phyloP scores from a whole-genome alignment of 2,113 vertebrate genomes.

The Ceratotherium simum region DNA sequence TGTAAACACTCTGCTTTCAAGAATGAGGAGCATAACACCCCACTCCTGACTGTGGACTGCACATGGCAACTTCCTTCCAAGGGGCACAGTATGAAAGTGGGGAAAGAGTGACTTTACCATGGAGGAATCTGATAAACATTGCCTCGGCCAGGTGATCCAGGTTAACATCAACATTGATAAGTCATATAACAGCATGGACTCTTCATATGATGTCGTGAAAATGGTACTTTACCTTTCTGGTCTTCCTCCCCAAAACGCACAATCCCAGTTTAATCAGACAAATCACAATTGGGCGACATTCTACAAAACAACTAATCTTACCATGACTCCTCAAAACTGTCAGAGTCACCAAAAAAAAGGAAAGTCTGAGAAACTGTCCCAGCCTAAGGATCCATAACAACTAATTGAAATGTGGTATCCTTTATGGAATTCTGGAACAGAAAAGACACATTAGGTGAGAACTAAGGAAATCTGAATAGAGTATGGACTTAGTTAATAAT shows the following conservation, averaged over 20 bases:
- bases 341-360: background rate
- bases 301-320: background rate
- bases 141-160: background rate
- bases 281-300: background rate
- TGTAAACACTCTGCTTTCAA: too few species aligned
- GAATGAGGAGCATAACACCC: background rate
- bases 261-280: background rate
- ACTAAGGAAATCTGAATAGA: background rate
- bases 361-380: background rate
- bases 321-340: background rate
- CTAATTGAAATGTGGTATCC: background rate
- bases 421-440: background rate
- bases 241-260: background rate
- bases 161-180: background rate
- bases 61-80: background rate
- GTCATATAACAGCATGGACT: background rate
- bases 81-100: too few species aligned
- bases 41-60: background rate
- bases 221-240: background rate
- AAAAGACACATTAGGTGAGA: background rate
- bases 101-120: background rate
- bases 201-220: background rate
- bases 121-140: background rate
- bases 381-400: background rate
- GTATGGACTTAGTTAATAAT: background rate